Evolutionary conservation across 2,888 invertebrate genomes (phyloP), one percentile per base, ranked within the genome.

Genomic region (Gonocerus acuteangulatus): DNA sequence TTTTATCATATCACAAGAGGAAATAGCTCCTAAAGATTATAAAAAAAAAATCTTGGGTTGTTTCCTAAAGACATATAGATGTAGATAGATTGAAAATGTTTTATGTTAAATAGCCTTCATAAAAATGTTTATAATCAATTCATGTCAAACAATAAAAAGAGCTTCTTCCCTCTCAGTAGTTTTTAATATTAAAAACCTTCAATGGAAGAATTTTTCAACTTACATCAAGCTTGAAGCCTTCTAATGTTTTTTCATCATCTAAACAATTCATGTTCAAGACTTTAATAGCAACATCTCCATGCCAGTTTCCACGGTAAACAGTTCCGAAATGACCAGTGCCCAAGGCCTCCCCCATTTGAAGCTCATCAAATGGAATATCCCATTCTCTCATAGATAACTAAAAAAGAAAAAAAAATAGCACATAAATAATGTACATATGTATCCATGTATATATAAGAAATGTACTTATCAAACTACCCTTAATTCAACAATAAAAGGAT

Each of bases 281-380:
- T 78, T 97, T 97, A 68, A 97, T 91, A 19, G 97, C 97, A 22
- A 97, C 95, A 73, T 95, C 93, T 32, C 96, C 96, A 77, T 97
- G 95, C 96, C 96, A 97, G 71, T 89, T 85, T 63, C 95, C 97
- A 68, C 92, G 84, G 76, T 88, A 91, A 59, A 96, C 96, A 2
- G 89, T 92, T 59, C 95, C 95, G 78, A 96, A 95, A 64, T 95
- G 82, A 0, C 96, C 96, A 22, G 83, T 86, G 44, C 96, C 95
- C 67, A 96, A 89, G 70, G 84, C 80, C 67, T 95, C 94, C 67
- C 85, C 86, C 71, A 95, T 81, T 70, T 85, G 84, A 67, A 96
- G 76, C 76, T 96, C 95, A 73, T 93, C 91, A 77, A 85, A 95
- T n/a, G 95, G 95, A 73, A 96, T 96, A 78, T 96, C 95, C 96